Evolutionary conservation across 2,113 vertebrate species (phyloP).

Genomic region (Zosterops hypoxanthus): DNA sequence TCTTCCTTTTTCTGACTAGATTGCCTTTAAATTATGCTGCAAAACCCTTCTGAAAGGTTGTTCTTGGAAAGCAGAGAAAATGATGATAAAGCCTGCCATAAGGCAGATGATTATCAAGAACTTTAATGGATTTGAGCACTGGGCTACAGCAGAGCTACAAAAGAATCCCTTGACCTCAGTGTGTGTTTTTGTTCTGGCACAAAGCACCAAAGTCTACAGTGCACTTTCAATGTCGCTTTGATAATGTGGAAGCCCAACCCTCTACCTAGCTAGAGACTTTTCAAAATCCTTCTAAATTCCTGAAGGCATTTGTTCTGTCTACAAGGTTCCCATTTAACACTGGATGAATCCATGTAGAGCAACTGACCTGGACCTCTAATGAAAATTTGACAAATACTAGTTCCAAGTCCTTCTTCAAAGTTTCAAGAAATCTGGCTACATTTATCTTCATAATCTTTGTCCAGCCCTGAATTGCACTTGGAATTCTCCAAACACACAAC

Average conservation of each 20-base stretch:
- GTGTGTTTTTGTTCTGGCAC: conserved; percentile 53
- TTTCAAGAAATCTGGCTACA: neutral
- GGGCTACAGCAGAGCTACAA: conserved; percentile 19
- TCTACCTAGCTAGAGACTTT: neutral
- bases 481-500: neutral
- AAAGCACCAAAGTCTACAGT: conserved; percentile 18
- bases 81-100: neutral
- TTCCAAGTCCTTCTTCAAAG: neutral
- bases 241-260: neutral
- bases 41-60: conserved; percentile 33
- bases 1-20: conserved; percentile 5
- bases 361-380: neutral
- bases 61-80: conserved; percentile 45
- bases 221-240: conserved; percentile 10
- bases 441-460: neutral
- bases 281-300: conserved; percentile 6
- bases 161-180: conserved; percentile 35
- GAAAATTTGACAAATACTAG: conserved; percentile 25
- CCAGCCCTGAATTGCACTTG: neutral
- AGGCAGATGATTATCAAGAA: conserved; percentile 62
- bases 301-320: neutral
- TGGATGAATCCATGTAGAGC: neutral
- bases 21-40: conserved; percentile 28
- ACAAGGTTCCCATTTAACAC: neutral
- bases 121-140: conserved; percentile 21